phyloP scores from a whole-genome alignment of 2,888 invertebrate genomes.

The Caenorhabditis sp. region DNA sequence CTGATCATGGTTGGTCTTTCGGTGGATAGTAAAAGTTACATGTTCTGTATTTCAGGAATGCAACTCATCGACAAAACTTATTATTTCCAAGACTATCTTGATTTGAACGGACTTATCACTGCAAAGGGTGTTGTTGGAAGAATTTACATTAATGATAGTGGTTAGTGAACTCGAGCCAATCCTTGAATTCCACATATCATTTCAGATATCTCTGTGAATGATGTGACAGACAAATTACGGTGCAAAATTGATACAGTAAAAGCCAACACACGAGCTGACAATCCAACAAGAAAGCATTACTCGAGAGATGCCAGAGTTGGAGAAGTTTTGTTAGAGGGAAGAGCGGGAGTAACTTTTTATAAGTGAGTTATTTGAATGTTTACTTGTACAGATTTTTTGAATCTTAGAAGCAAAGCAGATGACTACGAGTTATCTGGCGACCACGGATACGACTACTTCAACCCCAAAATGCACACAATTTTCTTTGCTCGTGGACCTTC shows the following conservation, averaged over 20 bases:
- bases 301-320: conserved; percentile 74
- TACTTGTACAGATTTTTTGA: neutral
- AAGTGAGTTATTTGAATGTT: conserved; percentile 37
- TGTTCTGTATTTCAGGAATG: conserved; percentile 66
- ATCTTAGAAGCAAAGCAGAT: conserved; percentile 63
- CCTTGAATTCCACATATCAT: neutral
- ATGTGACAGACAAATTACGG: conserved; percentile 70
- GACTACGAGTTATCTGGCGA: conserved; percentile 74
- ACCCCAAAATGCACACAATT: conserved; percentile 78
- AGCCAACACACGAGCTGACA: conserved; percentile 71
- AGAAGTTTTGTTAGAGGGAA: conserved; percentile 78
- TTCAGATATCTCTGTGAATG: conserved; percentile 65
- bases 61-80: conserved; percentile 71
- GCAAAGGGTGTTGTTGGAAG: conserved; percentile 77
- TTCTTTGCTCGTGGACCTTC: conserved; percentile 81
- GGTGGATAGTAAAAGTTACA: neutral
- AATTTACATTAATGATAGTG: conserved; percentile 73
- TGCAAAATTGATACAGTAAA: conserved; percentile 74
- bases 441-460: conserved; percentile 80
- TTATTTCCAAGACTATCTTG: conserved; percentile 72
- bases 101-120: conserved; percentile 68
- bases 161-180: conserved; percentile 16
- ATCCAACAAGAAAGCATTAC: conserved; percentile 78
- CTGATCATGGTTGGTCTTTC: conserved; percentile 77
- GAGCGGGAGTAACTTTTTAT: conserved; percentile 76